Conservation (phyloP, 2,113 vertebrate genomes). For the Candoia aspera region DNA sequence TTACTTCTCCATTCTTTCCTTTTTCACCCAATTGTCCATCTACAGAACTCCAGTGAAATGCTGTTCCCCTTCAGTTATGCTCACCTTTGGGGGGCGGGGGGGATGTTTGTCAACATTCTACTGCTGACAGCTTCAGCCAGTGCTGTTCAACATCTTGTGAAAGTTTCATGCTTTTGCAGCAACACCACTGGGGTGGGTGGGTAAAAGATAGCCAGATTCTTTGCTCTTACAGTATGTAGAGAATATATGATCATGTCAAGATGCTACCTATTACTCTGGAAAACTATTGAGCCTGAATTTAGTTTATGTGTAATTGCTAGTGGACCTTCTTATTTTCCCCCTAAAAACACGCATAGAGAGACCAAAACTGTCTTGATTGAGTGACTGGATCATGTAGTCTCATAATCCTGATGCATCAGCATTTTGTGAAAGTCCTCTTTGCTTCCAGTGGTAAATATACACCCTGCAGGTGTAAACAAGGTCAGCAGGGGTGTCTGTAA, state of each 20-base stretch:
- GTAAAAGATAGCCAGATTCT: background rate
- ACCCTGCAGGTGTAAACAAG: slow-evolving; percentile 25
- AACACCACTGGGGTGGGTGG: no score
- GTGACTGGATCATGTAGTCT: background rate
- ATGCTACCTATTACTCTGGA: rapidly evolving
- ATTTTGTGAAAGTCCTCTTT: slow-evolving; percentile 3
- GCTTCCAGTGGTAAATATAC: background rate
- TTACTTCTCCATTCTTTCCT: background rate
- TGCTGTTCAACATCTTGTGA: background rate
- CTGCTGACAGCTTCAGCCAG: background rate
- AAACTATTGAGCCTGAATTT: background rate
- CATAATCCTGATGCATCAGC: background rate
- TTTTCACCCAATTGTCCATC: background rate
- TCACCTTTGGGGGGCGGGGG: background rate
- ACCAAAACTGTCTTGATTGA: background rate
- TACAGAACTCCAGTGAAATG: background rate
- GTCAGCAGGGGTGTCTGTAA: background rate
- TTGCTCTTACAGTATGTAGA: background rate
- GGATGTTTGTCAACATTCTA: background rate
- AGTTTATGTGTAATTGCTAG: rapidly evolving
- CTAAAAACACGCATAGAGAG: background rate
- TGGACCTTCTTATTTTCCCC: no score
- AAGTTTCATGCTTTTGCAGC: background rate
- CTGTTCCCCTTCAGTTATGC: background rate
- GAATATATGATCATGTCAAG: background rate